phyloP scores from a whole-genome alignment of 2,888 invertebrate genomes.

The Hemicrepidius hirtus region DNA sequence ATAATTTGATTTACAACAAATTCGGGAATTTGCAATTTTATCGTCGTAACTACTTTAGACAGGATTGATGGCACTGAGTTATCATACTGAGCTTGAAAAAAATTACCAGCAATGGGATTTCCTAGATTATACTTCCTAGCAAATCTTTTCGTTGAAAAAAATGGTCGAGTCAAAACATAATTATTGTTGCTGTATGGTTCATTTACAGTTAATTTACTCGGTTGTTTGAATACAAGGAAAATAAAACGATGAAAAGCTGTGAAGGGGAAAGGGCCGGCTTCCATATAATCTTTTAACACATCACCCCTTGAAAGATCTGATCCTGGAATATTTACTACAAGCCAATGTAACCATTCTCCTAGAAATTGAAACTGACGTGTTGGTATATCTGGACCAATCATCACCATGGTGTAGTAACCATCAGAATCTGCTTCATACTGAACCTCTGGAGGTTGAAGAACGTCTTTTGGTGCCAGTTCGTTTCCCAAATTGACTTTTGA shows the following conservation, averaged over 20 bases:
- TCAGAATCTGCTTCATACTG: constrained; percentile 77
- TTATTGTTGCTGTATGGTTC: constrained; percentile 47
- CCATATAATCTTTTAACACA: constrained; percentile 78
- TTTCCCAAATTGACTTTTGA: constrained; percentile 77
- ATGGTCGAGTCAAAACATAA: constrained; percentile 64
- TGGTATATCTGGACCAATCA: constrained; percentile 86
- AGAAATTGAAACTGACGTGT: constrained; percentile 80
- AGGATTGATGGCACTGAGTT: constrained; percentile 72
- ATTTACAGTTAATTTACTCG: constrained; percentile 70
- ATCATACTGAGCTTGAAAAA: constrained; percentile 77
- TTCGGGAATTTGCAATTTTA: too few relatives aligned
- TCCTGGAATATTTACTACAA: constrained; percentile 83
- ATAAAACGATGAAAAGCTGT: constrained; percentile 84
- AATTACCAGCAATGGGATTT: constrained; percentile 78
- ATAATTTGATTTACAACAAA: too few relatives aligned
- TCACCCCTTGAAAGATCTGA: constrained; percentile 78
- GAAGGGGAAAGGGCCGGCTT: constrained; percentile 82
- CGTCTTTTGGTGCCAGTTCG: constrained; percentile 83
- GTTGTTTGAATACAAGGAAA: constrained; percentile 82
- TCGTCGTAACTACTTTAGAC: too few relatives aligned
- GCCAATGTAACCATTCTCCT: constrained; percentile 87
- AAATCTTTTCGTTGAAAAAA: constrained; percentile 75
- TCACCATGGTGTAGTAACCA: constrained; percentile 79
- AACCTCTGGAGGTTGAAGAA: constrained; percentile 80
- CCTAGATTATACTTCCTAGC: constrained; percentile 77